These are phyloP conservation scores for Meloidogyne chitwoodi DNA, from an alignment of 1,140 invertebrate species.

Conservation along the genomic window DNA sequence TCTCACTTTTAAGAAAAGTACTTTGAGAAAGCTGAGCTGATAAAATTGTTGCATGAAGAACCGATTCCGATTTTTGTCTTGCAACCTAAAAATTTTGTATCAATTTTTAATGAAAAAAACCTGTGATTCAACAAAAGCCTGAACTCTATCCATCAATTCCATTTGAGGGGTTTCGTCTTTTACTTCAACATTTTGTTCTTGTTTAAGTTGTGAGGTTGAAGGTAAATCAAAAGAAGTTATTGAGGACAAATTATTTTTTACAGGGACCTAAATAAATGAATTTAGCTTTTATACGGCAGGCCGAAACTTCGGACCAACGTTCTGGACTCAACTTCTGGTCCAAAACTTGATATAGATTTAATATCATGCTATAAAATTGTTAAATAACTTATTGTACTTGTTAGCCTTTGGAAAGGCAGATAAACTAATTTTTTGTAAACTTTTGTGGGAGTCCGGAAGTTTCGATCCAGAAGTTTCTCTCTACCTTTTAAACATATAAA, in stretches of 20 bases:
- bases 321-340: too few species aligned
- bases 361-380: too few species aligned
- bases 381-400: too few species aligned
- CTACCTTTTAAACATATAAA: too few species aligned
- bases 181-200: neutral
- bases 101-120: neutral
- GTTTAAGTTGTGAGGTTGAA: neutral
- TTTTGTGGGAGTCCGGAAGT: too few species aligned
- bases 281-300: too few species aligned
- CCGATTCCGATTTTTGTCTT: constrained; percentile 17
- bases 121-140: constrained; percentile 16
- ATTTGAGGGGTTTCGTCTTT: neutral
- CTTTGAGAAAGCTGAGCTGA: constrained; percentile 5
- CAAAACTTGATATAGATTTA: too few species aligned
- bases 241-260: neutral
- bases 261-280: too few species aligned
- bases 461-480: too few species aligned
- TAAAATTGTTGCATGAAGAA: constrained; percentile 15
- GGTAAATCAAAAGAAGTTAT: neutral
- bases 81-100: neutral
- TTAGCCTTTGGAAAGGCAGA: too few species aligned
- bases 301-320: too few species aligned
- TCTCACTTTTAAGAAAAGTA: neutral
- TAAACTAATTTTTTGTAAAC: too few species aligned
- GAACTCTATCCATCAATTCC: constrained; percentile 11